A percentile compares a stretch with the other conserved stretches of the same genome.
These are phyloP conservation scores for Pantherophis guttatus DNA, from an alignment of 2,113 vertebrate species.

Conservation along the genomic window DNA sequence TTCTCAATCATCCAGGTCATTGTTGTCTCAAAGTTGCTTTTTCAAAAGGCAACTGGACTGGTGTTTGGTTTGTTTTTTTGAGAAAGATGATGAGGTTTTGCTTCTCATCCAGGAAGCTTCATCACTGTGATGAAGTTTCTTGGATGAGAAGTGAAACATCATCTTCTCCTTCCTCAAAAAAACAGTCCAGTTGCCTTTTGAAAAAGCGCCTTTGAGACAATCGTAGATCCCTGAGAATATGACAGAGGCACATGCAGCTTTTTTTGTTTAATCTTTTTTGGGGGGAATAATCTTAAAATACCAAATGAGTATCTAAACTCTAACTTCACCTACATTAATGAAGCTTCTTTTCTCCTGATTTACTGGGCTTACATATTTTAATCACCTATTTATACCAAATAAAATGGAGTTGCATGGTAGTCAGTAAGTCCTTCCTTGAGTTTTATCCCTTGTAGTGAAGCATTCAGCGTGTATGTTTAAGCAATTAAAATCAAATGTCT, in stretches of 20 bases:
- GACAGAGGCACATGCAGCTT: not conserved
- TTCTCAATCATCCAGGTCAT: too few relatives aligned
- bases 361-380: too few relatives aligned
- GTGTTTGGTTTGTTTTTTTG: too few relatives aligned
- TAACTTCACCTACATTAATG: not conserved
- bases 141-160: too few relatives aligned
- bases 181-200: too few relatives aligned
- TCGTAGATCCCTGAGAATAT: not conserved
- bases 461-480: not conserved
- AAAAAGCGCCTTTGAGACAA: not conserved
- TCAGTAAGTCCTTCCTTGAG: not conserved
- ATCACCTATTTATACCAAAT: not conserved
- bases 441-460: not conserved
- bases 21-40: too few relatives aligned
- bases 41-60: too few relatives aligned
- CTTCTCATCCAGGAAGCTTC: too few relatives aligned
- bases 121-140: too few relatives aligned
- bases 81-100: too few relatives aligned
- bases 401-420: not conserved
- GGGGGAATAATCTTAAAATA: not conserved
- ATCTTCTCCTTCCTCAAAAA: too few relatives aligned
- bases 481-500: too few relatives aligned
- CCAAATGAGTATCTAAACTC: not conserved
- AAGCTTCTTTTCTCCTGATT: not conserved
- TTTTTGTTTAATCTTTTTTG: not conserved